These are phyloP conservation scores for Rhizoglyphus robini DNA, from an alignment of 1,140 invertebrate genomes.

Conservation along the genomic window DNA sequence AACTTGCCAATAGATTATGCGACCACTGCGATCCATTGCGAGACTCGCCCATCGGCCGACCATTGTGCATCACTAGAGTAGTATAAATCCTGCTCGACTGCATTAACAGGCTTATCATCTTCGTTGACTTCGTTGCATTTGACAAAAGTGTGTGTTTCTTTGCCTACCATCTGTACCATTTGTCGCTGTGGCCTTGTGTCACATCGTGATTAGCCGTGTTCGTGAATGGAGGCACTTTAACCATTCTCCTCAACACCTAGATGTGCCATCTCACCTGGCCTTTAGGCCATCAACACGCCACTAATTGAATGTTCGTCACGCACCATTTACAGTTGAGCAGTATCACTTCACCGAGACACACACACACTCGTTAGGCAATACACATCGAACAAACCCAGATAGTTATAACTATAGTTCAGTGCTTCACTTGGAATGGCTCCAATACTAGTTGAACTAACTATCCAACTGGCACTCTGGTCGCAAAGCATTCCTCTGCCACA, in stretches of 20 bases:
- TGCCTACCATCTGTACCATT: not conserved
- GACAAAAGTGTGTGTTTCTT: not conserved
- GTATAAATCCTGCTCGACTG: not conserved
- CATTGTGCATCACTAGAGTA: not conserved
- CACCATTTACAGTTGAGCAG: not conserved
- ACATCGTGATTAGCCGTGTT: not conserved
- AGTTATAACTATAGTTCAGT: too few species aligned
- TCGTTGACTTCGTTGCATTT: not conserved
- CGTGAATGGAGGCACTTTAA: not conserved
- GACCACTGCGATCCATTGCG: conserved; percentile 1
- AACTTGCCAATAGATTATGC: not conserved
- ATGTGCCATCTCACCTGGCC: not conserved
- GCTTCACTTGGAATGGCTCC: too few species aligned
- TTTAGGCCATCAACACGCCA: not conserved
- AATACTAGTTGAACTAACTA: not conserved
- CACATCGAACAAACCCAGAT: too few species aligned
- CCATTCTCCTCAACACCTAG: not conserved
- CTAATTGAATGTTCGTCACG: not conserved
- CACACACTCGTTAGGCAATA: not conserved
- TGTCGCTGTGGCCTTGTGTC: not conserved
- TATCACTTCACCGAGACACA: not conserved
- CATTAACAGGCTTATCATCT: not conserved
- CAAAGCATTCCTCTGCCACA: too few species aligned
- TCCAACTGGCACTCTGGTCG: too few species aligned
- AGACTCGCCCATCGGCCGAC: not conserved